Evolutionary conservation across 2,113 vertebrate species (phyloP).

Genomic region (Tachysurus fulvidraco): DNA sequence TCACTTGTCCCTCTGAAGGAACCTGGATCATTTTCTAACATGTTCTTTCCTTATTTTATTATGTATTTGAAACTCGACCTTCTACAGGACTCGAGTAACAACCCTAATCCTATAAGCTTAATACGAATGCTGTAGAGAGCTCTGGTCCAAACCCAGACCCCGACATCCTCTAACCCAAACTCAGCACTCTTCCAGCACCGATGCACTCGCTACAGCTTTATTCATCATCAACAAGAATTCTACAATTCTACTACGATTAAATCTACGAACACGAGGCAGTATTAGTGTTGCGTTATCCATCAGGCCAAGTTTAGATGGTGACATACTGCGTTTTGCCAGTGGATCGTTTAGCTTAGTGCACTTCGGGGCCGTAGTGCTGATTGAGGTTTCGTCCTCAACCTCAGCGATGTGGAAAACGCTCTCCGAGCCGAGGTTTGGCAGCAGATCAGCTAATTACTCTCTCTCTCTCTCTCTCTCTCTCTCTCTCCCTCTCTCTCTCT

Average conservation of each 20-base stretch:
- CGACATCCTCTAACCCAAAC: neutral
- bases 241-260: neutral
- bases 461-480: conserved; percentile 13
- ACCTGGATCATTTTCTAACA: neutral
- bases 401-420: conserved; percentile 33
- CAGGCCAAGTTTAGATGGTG: neutral
- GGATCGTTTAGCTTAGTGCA: conserved; percentile 25
- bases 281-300: neutral
- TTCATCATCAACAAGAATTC: neutral
- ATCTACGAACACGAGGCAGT: neutral
- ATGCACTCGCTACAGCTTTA: neutral
- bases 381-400: conserved; percentile 36
- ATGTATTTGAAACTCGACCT: neutral
- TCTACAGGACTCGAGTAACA: neutral
- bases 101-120: neutral
- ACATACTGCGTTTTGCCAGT: neutral
- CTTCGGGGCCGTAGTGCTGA: conserved; percentile 22
- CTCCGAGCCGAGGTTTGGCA: conserved; percentile 42
- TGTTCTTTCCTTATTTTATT: neutral
- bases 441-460: conserved; percentile 35
- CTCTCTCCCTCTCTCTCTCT: neutral
- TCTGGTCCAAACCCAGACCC: neutral
- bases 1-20: neutral
- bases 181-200: too few relatives aligned
- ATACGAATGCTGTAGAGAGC: neutral